A percentile compares a stretch with the other conserved stretches of the same genome.
Conservation (phyloP, 2,113 vertebrate genomes). For the Pygoscelis adeliae region DNA sequence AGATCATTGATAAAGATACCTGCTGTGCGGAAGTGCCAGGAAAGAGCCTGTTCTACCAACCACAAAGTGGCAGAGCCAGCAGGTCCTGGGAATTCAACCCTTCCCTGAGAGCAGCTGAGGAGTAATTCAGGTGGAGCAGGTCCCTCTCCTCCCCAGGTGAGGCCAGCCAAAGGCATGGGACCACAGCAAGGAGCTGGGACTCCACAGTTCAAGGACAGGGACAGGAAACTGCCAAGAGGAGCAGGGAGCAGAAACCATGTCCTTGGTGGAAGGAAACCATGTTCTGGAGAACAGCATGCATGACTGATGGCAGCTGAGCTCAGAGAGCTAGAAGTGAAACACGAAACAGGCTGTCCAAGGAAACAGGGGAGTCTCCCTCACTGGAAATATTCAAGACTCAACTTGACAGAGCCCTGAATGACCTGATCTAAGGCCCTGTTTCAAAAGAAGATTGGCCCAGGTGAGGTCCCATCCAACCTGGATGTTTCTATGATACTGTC, state of each 20-base stretch:
- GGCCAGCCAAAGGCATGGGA: not conserved
- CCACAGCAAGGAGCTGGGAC: not conserved
- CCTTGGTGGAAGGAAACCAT: not conserved
- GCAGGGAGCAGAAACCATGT: not conserved
- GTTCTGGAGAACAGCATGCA: not conserved
- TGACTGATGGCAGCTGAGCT: not conserved
- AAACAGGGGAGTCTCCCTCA: not conserved
- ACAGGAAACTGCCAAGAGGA: not conserved
- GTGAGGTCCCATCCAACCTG: not conserved
- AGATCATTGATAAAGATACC: no score
- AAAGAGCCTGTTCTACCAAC: not conserved
- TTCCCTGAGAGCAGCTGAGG: not conserved
- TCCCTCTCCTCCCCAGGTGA: not conserved
- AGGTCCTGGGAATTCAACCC: not conserved
- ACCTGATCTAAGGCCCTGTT: not conserved
- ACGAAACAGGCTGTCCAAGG: not conserved
- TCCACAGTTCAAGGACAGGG: not conserved
- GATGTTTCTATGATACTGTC: not conserved
- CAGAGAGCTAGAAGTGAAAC: not conserved
- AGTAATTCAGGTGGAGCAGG: not conserved
- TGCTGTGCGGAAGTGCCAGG: not conserved
- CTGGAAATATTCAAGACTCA: not conserved
- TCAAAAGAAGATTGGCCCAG: not conserved
- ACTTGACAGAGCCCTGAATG: not conserved
- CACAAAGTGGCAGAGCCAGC: not conserved